These are phyloP conservation scores for Clamator glandarius DNA, from an alignment of 2,797 vertebrate genomes.

Conservation along the genomic window DNA sequence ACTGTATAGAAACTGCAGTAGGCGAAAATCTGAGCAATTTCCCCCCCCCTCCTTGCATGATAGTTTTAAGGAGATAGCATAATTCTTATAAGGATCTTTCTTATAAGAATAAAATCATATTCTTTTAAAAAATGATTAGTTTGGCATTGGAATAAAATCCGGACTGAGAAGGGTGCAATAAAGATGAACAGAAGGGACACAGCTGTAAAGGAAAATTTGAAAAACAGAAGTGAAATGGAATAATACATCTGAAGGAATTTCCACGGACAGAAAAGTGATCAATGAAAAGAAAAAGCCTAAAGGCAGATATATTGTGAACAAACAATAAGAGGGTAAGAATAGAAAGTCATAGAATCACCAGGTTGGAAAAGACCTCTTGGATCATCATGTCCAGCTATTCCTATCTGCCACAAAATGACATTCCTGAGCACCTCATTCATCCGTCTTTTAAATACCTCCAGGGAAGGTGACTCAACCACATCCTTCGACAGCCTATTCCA, in stretches of 20 bases:
- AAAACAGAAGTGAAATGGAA: not conserved
- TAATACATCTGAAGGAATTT: not conserved
- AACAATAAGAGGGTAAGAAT: not conserved
- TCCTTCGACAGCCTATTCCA: too few species aligned
- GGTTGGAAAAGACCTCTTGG: too few species aligned
- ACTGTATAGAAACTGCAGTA: not conserved
- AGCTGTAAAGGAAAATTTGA: not conserved
- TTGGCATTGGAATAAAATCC: not conserved
- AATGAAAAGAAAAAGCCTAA: not conserved
- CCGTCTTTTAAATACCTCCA: too few species aligned
- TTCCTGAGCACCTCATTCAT: too few species aligned
- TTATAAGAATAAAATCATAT: not conserved
- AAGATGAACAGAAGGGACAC: not conserved
- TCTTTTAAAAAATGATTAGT: not conserved
- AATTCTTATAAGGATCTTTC: not conserved
- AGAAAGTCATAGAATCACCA: not conserved
- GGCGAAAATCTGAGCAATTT: not conserved
- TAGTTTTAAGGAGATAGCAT: not conserved
- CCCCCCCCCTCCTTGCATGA: not conserved
- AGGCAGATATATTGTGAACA: not conserved
- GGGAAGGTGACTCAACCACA: too few species aligned
- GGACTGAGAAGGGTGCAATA: not conserved
- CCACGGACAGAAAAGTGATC: not conserved
- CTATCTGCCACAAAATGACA: too few species aligned
- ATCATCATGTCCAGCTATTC: too few species aligned